These are phyloP conservation scores for Siderastrea radians DNA, from an alignment of 92 coral and sea anemone species.

Conservation along the genomic window DNA sequence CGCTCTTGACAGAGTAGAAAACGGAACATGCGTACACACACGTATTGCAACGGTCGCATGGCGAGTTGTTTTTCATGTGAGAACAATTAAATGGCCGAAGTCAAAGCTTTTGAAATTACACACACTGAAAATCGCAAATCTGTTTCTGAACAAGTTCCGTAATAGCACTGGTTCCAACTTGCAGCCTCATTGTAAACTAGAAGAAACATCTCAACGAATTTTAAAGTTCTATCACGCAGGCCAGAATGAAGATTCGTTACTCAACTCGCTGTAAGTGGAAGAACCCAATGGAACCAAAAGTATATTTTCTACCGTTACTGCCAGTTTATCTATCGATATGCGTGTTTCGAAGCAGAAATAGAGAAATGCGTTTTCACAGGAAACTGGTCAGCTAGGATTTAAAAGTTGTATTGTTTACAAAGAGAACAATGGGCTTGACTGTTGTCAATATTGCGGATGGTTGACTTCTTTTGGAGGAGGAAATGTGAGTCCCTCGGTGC, in stretches of 20 bases:
- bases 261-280: too few species aligned
- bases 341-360: neutral
- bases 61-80: neutral
- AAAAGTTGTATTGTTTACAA: neutral
- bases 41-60: neutral
- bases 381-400: neutral
- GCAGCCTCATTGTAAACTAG: too few species aligned
- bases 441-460: neutral
- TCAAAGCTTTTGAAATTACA: neutral
- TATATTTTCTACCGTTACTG: too few species aligned
- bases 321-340: too few species aligned
- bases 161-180: neutral
- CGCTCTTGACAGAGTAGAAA: neutral
- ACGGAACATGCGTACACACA: slow-evolving; percentile 2
- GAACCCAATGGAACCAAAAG: too few species aligned
- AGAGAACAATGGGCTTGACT: neutral
- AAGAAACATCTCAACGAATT: too few species aligned
- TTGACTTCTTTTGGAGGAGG: neutral
- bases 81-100: neutral
- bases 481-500: neutral
- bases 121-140: neutral
- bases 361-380: neutral
- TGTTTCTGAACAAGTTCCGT: neutral
- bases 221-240: too few species aligned
- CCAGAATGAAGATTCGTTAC: too few species aligned